Conservation (phyloP, 2,113 vertebrate species). For the Enhydra lutris region DNA sequence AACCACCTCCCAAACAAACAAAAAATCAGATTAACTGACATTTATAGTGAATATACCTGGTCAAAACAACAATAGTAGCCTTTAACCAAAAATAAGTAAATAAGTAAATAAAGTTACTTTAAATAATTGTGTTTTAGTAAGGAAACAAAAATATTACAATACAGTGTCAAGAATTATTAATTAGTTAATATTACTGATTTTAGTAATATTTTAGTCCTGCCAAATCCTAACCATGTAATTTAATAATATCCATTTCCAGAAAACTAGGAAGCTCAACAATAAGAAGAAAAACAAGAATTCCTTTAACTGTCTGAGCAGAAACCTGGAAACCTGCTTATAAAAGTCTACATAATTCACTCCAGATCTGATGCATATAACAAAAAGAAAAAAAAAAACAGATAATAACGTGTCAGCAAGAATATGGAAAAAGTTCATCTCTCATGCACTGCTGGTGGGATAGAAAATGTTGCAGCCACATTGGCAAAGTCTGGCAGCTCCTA, state of each 20-base stretch:
- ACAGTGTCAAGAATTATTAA: background rate
- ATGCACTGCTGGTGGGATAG: background rate
- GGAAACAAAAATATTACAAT: background rate
- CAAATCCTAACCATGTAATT: background rate
- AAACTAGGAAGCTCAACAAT: background rate
- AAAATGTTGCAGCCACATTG: background rate
- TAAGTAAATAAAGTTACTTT: background rate
- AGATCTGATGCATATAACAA: background rate
- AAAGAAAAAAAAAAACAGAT: background rate
- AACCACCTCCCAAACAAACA: background rate
- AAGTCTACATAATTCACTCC: background rate
- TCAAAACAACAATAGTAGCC: background rate
- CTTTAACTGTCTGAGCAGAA: background rate
- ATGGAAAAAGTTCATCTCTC: background rate
- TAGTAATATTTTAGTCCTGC: background rate
- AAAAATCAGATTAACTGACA: background rate
- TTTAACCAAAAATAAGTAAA: background rate
- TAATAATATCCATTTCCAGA: conserved; percentile 12
- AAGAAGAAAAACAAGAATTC: background rate
- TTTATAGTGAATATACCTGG: background rate
- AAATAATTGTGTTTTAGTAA: background rate
- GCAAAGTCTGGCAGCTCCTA: background rate
- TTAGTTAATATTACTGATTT: conserved; percentile 2
- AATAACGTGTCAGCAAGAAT: background rate
- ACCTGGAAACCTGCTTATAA: background rate